phyloP scores from a whole-genome alignment of 2,797 vertebrate species.

The Poeciliopsis gracilis region DNA sequence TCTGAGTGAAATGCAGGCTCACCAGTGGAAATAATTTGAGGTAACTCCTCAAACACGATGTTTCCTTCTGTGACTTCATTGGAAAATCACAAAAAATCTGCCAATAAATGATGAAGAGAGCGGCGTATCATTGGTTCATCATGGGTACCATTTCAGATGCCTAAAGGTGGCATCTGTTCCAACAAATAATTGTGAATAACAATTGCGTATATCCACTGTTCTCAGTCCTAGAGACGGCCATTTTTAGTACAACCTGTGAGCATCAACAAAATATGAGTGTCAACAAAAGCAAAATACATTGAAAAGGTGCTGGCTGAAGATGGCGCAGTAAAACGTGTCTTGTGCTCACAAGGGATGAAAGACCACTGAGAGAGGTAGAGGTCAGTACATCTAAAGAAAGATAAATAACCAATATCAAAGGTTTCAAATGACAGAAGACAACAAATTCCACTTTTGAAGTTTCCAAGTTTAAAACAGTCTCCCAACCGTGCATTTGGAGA shows the following conservation, averaged over 20 bases:
- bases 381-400: background rate
- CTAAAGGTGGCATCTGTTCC: background rate
- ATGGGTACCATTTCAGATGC: background rate
- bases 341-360: background rate
- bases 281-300: background rate
- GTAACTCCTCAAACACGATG: background rate
- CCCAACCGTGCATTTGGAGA: background rate
- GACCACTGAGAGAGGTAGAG: background rate
- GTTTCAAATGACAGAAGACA: background rate
- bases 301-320: background rate
- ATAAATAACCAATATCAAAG: background rate
- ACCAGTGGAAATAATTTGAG: background rate
- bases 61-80: background rate
- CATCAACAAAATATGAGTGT: background rate
- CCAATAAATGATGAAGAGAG: background rate
- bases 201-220: background rate
- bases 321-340: background rate
- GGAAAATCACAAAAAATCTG: background rate
- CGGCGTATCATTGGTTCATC: background rate
- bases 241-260: background rate
- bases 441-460: background rate
- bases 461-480: background rate
- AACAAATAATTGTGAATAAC: background rate
- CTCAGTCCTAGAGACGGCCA: background rate
- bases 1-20: background rate